Percentiles rank a stretch among this genome's conserved stretches.
phyloP scores from a whole-genome alignment of 2,113 vertebrate species.

The Sturnus vulgaris region DNA sequence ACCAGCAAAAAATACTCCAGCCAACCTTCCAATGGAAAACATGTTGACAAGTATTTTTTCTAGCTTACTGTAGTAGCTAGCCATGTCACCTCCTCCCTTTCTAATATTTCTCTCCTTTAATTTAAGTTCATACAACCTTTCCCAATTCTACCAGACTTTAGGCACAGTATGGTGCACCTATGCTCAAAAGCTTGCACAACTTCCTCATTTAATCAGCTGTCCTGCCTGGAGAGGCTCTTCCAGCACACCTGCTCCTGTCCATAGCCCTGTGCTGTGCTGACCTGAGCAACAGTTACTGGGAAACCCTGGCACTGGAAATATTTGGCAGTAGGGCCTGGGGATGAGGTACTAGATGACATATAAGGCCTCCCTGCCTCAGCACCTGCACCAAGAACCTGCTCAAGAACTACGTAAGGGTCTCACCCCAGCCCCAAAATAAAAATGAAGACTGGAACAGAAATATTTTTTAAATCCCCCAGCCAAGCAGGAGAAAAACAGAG shows the following conservation, averaged over 20 bases:
- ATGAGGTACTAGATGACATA: neutral
- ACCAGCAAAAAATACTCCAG: neutral
- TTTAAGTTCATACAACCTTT: neutral
- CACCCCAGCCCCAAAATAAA: neutral
- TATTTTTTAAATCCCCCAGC: neutral
- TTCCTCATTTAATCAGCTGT: neutral
- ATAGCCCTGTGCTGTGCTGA: neutral
- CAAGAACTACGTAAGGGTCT: neutral
- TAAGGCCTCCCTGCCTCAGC: neutral
- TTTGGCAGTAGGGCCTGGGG: neutral
- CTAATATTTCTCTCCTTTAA: neutral
- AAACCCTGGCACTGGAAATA: neutral
- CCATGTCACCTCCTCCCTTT: neutral
- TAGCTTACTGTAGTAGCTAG: neutral
- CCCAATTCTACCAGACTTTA: neutral
- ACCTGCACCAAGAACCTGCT: neutral
- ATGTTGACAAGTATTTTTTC: neutral
- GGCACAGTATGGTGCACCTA: rapidly evolving
- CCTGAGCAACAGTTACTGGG: neutral
- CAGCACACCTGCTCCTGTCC: neutral
- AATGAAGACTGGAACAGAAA: neutral
- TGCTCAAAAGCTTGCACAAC: neutral
- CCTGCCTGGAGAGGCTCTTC: neutral
- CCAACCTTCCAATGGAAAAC: neutral
- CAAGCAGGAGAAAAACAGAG: neutral